Evolutionary conservation across 2,113 vertebrate genomes (phyloP).

Genomic region (Cololabis saira): DNA sequence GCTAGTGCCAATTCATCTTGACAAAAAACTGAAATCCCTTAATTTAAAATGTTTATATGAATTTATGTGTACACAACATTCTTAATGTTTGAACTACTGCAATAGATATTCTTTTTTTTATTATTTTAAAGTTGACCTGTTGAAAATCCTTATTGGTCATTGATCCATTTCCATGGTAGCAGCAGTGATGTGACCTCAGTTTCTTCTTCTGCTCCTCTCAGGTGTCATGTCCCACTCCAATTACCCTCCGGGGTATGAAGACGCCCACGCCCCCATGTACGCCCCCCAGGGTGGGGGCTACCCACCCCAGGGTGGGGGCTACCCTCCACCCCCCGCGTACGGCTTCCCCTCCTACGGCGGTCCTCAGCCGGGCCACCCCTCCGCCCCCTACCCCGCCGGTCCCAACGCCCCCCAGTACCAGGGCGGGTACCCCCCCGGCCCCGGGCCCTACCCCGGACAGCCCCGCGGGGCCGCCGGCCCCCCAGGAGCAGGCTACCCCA

Average conservation of each 20-base stretch:
- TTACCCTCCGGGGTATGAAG: constrained; percentile 87
- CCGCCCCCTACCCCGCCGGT: constrained; percentile 71
- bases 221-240: constrained; percentile 86
- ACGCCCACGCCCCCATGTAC: constrained; percentile 79
- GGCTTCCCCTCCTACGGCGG: constrained; percentile 72
- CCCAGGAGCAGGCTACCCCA: constrained; percentile 59
- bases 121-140: no score
- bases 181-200: not conserved
- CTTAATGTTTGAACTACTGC: no score
- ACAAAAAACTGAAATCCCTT: no score
- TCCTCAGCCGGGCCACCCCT: constrained; percentile 68
- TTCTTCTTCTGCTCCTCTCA: constrained; percentile 23
- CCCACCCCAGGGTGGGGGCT: constrained; percentile 73
- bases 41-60: no score
- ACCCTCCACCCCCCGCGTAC: constrained; percentile 78
- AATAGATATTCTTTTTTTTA: no score
- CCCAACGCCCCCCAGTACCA: constrained; percentile 73
- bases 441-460: constrained; percentile 73
- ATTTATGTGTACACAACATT: no score
- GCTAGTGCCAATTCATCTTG: no score
- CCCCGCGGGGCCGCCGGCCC: constrained; percentile 61
- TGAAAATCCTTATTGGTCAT: no score
- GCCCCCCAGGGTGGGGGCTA: constrained; percentile 72
- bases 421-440: constrained; percentile 65
- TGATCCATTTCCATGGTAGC: not conserved